A percentile compares a stretch with the other conserved stretches of the same genome.
These are phyloP conservation scores for Phasia obesa DNA, from an alignment of 2,888 invertebrate genomes.

Conservation along the genomic window DNA sequence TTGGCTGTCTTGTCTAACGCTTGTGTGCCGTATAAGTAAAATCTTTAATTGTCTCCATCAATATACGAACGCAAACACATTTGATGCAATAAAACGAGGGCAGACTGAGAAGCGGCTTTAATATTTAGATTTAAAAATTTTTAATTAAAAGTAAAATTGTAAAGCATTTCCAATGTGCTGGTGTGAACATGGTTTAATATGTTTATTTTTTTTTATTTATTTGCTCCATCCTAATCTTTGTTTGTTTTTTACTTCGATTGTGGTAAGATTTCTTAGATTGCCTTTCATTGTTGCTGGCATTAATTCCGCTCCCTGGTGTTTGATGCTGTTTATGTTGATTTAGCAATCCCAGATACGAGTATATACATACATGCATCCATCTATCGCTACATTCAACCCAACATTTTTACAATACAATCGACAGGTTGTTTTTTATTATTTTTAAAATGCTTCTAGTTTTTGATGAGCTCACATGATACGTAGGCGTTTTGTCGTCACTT, in stretches of 20 bases:
- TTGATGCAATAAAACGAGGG: slow-evolving; percentile 1
- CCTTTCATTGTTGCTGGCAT: neutral
- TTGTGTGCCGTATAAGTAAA: slow-evolving; percentile 47
- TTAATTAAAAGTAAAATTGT: too few relatives aligned
- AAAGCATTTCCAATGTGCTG: too few relatives aligned
- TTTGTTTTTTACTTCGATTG: neutral
- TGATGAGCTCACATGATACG: slow-evolving; percentile 61
- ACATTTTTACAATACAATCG: slow-evolving; percentile 49
- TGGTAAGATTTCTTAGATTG: neutral
- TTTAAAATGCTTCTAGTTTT: slow-evolving; percentile 13
- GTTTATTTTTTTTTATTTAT: neutral
- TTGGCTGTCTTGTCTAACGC: slow-evolving; percentile 16
- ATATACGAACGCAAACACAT: neutral
- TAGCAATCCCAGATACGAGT: slow-evolving; percentile 10
- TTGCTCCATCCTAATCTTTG: too few relatives aligned
- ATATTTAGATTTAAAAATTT: neutral
- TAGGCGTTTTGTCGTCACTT: slow-evolving; percentile 60
- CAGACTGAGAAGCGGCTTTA: neutral
- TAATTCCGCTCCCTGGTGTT: neutral
- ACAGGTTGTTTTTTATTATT: slow-evolving; percentile 63
- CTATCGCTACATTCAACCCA: neutral
- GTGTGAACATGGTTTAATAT: too few relatives aligned
- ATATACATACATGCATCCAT: slow-evolving; percentile 21
- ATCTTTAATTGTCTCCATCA: neutral
- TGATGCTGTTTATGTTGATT: slow-evolving; percentile 19